Base-by-base conservation (phyloP, 2,113 vertebrate genomes). In the Alligator sinensis region DNA sequence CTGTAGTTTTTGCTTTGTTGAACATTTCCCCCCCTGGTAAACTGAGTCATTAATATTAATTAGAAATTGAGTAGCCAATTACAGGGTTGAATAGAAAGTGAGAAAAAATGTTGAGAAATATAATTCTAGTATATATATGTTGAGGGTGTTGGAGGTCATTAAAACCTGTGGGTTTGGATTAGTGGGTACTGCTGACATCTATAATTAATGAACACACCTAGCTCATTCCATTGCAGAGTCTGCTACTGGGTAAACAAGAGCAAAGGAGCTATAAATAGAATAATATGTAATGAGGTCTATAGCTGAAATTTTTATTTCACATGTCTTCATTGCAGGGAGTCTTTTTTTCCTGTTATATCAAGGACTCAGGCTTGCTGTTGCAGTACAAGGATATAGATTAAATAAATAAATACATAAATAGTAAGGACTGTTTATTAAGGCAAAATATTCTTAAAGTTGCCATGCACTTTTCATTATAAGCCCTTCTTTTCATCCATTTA, bases 11-110 rank as follows among this genome's bases (percentile, higher is more conserved):
- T 88, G 4, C 88, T 94, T 92, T 91, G 60, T 54, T 86, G 77
- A 61, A 47, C 84, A 75, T 77, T 80, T 91, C 88, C 81, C 74
- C 47, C 62, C 60, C 15, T n/a, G 82, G 74, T 88, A 96, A 96
- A 90, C 66, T 57, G 68, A 92, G 27, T 87, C 84, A 95, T 93
- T 96, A 91, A 96, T 93, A 96, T 92, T 85, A 96, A 95, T 95
- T 92, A 90, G 28, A 57, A 92, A 82, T 22, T 88, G 82, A 95
- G 64, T 93, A 88, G 38, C 90, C 93, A 94, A n/a, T 96, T 95
- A 91, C 18, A 92, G 58, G 12, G 21, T 84, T 93, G 72, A 93
- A 34, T 92, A 92, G 80, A 62, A 94, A 96, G 70, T 66, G 25
- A 94, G 55, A 8, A 7, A 3, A 21, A 9, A 6, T 77, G 19